Evolutionary conservation across 92 coral and sea anemone species (phyloP).

Genomic region (Plumapathes pennacea): DNA sequence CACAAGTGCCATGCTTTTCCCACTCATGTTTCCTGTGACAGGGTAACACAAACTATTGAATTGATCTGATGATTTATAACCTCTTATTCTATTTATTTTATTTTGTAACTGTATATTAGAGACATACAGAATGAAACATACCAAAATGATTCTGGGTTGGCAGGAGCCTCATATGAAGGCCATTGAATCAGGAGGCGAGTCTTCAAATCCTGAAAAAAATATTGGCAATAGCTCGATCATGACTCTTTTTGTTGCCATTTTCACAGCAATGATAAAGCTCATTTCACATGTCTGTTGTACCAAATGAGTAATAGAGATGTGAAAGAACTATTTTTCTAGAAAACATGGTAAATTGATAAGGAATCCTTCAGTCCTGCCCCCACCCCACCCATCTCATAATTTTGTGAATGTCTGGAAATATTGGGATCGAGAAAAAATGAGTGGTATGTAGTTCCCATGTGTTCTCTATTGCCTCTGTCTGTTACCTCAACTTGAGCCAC

Average conservation of each 20-base stretch:
- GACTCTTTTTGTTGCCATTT: not conserved
- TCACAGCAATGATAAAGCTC: no score
- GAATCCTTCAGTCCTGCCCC: no score
- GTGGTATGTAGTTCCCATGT: no score
- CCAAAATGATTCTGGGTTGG: conserved; percentile 48
- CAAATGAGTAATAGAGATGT: not conserved
- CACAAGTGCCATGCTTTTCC: conserved; percentile 94
- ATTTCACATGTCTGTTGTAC: not conserved
- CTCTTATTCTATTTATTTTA: not conserved
- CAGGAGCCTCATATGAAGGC: conserved; percentile 52
- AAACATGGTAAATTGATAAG: no score
- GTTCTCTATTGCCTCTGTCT: no score
- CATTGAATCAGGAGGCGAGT: conserved; percentile 58
- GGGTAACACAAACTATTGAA: not conserved
- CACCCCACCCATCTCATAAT: no score
- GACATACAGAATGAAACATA: not conserved
- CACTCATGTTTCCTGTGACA: conserved; percentile 82
- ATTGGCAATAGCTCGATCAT: not conserved
- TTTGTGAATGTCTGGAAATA: no score
- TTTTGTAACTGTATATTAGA: not conserved
- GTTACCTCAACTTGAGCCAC: conserved; percentile 56
- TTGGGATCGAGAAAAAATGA: no score
- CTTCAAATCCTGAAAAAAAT: conserved; percentile 59
- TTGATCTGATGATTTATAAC: not conserved
- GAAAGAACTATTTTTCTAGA: no score